These are phyloP conservation scores for Synanthedon andrenaeformis DNA, from an alignment of 2,888 invertebrate species.

Conservation along the genomic window DNA sequence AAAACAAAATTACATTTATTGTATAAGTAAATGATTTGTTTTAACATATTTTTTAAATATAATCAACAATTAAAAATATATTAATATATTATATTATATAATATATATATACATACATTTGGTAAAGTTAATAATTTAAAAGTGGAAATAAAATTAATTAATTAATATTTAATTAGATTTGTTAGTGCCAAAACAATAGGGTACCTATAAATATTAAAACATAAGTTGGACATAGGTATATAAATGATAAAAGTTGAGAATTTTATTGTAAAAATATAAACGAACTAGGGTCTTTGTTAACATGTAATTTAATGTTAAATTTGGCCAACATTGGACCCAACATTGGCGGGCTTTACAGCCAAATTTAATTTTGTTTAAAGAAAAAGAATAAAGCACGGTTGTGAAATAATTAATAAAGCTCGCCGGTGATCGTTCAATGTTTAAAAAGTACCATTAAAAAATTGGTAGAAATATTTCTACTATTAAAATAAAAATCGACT, in stretches of 20 bases:
- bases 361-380: constrained; percentile 55
- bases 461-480: constrained; percentile 42
- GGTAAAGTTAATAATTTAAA: constrained; percentile 22
- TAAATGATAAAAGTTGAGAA: constrained; percentile 41
- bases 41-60: not conserved
- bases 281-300: constrained; percentile 66
- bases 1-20: not conserved
- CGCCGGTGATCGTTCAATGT: constrained; percentile 42
- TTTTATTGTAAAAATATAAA: constrained; percentile 60
- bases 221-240: constrained; percentile 57
- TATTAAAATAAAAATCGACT: constrained; percentile 30
- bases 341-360: constrained; percentile 49
- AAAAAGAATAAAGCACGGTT: constrained; percentile 47
- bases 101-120: constrained; percentile 14
- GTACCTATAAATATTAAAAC: constrained; percentile 46
- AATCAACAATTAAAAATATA: not conserved
- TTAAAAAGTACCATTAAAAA: constrained; percentile 42
- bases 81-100: not conserved
- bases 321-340: constrained; percentile 35
- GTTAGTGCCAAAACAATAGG: constrained; percentile 65
- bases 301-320: constrained; percentile 44
- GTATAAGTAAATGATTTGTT: not conserved
- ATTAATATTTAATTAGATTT: constrained; percentile 58
- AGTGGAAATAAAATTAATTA: constrained; percentile 32
- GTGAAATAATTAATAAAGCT: constrained; percentile 51